Evolutionary conservation across 2,113 vertebrate species (phyloP).

Genomic region (Semicossyphus pulcher): DNA sequence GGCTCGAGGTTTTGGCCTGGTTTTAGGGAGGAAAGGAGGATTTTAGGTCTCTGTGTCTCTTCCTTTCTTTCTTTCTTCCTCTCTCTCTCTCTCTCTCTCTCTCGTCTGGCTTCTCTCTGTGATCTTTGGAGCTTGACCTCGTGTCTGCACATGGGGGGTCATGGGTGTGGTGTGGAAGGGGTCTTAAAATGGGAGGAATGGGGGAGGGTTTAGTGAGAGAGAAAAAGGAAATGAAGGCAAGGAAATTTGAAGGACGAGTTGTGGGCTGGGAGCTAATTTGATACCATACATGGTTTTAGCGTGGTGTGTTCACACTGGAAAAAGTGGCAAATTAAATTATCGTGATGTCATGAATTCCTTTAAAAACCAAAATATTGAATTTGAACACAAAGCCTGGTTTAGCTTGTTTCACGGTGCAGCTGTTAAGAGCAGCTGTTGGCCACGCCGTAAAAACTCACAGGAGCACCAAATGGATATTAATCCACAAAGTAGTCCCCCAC

Average conservation of each 20-base stretch:
- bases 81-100: conserved; percentile 44
- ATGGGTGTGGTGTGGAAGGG: conserved; percentile 74
- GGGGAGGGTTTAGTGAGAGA: conserved; percentile 61
- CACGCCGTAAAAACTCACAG: not conserved
- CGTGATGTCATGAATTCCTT: not conserved
- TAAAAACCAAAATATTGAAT: conserved; percentile 15
- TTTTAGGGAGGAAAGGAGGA: conserved; percentile 74
- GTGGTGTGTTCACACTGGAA: not conserved
- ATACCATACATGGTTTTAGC: conserved; percentile 14
- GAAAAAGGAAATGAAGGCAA: conserved; percentile 60
- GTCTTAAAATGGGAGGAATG: conserved; percentile 67
- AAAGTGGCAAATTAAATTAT: not conserved
- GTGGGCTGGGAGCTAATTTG: conserved; percentile 52
- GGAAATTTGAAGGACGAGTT: conserved; percentile 68
- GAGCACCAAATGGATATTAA: too few species aligned
- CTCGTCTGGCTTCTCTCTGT: conserved; percentile 80
- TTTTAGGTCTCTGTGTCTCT: conserved; percentile 74
- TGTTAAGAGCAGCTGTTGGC: too few species aligned
- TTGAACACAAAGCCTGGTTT: not conserved
- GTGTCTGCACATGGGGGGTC: conserved; percentile 82
- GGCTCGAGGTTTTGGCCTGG: conserved; percentile 75
- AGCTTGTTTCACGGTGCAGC: too few species aligned
- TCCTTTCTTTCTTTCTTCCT: conserved; percentile 26
- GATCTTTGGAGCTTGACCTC: conserved; percentile 86
- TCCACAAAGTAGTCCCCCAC: too few species aligned